Base-by-base conservation (phyloP, 2,888 invertebrate species). In the Drosophila testacea region DNA sequence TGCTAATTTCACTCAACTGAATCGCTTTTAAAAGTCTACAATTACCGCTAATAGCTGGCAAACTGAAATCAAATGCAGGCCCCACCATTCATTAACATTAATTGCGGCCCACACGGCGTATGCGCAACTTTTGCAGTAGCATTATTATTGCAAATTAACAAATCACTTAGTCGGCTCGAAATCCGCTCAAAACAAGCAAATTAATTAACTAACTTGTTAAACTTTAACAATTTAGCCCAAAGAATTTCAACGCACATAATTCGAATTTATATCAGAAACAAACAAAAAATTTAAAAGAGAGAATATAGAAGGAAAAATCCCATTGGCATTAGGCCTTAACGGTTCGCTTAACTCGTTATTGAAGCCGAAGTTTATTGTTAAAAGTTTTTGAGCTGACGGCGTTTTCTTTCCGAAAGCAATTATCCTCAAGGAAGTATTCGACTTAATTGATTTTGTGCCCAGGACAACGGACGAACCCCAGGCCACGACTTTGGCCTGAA, bases 291-390 rank as follows among this genome's bases (percentile, higher is more conserved):
- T 4, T 0, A 32, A 36, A 34, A 60, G 41, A 34, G 48, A 38
- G 34, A 60, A 66, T 51, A 36, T 28, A 27, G 28, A 44, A 41
- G 11, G 36, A 65, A 66, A 68, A 79, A 73, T 84, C 62, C 71
- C 77, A 68, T 71, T 82, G 87, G 80, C 76, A 81, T 84, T 87
- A 79, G 84, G 82, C 70, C 82, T 87, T 82, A 78, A 83, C 86
- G 88, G 78, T 80, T 83, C 83, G 86, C 83, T 83, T 81, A 80
- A 72, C 88, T 78, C 73, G 81, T 85, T 88, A 88, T 83, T 83
- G 83, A 71, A 79, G 83, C 75, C 69, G 78, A 87, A 84, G 78
- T 82, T 80, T 77, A 83, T 85, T 79, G 74, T 77, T 62, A 63
- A 87, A 84, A 86, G 84, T 83, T 83, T 56, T 83, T 73, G 64